Evolutionary conservation across 1,140 invertebrate species (phyloP).

Genomic region (Diachasma alloeum): DNA sequence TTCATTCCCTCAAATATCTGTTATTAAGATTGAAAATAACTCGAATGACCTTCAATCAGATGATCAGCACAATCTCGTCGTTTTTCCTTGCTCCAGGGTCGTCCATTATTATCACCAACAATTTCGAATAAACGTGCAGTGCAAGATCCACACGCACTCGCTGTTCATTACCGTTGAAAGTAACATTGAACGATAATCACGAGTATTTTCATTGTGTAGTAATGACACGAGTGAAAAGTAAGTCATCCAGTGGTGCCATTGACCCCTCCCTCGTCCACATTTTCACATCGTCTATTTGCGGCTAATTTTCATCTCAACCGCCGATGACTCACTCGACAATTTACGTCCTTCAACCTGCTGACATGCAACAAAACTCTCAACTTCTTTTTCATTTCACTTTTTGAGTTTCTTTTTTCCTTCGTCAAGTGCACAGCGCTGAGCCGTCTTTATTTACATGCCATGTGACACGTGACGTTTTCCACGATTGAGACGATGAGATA

Average conservation of each 20-base stretch:
- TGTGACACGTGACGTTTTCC: neutral
- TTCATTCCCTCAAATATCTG: no score
- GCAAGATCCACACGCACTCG: no score
- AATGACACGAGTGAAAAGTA: neutral
- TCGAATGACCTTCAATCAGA: no score
- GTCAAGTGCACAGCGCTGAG: neutral
- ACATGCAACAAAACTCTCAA: neutral
- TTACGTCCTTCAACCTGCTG: constrained; percentile 3
- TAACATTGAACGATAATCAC: neutral
- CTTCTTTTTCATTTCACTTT: neutral
- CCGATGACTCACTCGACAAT: neutral
- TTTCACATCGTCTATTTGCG: neutral
- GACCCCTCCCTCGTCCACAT: neutral
- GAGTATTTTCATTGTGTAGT: neutral
- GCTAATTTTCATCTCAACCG: neutral
- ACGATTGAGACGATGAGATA: neutral
- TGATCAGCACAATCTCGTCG: no score
- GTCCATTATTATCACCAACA: no score
- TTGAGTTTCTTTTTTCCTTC: neutral
- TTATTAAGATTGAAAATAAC: no score
- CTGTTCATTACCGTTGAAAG: no score
- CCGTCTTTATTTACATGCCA: neutral
- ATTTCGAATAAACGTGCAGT: no score
- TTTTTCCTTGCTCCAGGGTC: no score
- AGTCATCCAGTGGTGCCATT: neutral